Percentiles rank a stretch among this genome's conserved stretches.
Conservation (phyloP, 2,888 invertebrate genomes). For the Diogma glabrata region DNA sequence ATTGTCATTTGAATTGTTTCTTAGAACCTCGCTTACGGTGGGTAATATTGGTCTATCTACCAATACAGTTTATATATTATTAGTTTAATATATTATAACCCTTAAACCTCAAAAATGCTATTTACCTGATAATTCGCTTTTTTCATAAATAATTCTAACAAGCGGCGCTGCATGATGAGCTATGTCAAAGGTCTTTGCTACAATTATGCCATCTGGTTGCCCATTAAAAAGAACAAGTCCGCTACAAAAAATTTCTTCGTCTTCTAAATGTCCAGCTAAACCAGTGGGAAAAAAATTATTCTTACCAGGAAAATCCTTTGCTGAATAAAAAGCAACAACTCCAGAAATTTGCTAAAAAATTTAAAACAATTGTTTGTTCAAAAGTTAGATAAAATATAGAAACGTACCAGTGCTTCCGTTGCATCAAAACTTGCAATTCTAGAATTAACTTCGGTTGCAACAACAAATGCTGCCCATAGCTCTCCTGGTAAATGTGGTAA, state of each 20-base stretch:
- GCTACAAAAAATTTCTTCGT: constrained; percentile 42
- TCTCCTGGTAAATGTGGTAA: constrained; percentile 30
- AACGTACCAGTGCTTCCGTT: constrained; percentile 51
- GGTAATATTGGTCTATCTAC: too few species aligned
- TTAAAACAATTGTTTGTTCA: too few species aligned
- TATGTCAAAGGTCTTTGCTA: constrained; percentile 43
- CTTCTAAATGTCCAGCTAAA: constrained; percentile 11
- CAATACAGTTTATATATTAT: too few species aligned
- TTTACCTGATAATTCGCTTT: too few species aligned
- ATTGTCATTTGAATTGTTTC: too few species aligned
- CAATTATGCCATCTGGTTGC: constrained; percentile 52
- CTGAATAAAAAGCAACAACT: constrained; percentile 50
- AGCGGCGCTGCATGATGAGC: constrained; percentile 44
- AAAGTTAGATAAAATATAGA: too few species aligned
- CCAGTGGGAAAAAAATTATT: constrained; percentile 43
- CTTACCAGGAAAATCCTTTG: constrained; percentile 58
- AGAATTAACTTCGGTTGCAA: constrained; percentile 45
- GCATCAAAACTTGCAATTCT: constrained; percentile 50
- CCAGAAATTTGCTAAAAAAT: too few species aligned
- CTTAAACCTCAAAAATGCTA: too few species aligned
- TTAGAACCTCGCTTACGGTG: too few species aligned
- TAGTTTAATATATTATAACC: too few species aligned
- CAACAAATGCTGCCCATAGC: constrained; percentile 54
- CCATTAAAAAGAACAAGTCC: constrained; percentile 17
- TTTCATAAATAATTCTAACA: constrained; percentile 41